Evolutionary conservation across 2,797 vertebrate genomes (phyloP).

Genomic region (Acanthornis magna): DNA sequence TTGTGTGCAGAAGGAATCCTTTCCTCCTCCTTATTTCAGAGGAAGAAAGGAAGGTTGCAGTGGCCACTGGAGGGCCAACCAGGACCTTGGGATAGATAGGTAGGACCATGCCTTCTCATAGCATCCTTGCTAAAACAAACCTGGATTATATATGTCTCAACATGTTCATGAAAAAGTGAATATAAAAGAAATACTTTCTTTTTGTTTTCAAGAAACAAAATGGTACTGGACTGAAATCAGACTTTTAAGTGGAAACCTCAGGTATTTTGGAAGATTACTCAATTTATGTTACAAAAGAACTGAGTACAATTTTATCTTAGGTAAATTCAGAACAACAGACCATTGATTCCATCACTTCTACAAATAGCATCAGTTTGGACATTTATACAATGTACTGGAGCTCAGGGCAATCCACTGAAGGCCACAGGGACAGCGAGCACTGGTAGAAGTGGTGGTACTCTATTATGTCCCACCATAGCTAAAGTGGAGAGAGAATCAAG

Average conservation of each 20-base stretch:
- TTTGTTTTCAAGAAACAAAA: not conserved
- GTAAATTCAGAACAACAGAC: not conserved
- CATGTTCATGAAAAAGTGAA: not conserved
- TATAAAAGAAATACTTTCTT: not conserved
- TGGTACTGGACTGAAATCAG: not conserved
- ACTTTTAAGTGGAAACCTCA: not conserved
- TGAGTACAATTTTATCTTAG: not conserved
- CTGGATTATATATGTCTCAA: not conserved
- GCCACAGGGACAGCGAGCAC: not conserved
- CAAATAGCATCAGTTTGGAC: not conserved
- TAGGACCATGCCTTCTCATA: not conserved
- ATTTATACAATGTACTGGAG: not conserved
- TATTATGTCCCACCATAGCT: not conserved
- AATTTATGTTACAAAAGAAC: not conserved
- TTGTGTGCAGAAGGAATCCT: not conserved
- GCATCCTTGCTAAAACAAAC: not conserved
- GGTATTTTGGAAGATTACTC: not conserved
- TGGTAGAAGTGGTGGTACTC: not conserved
- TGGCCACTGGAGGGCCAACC: not conserved
- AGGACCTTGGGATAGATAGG: not conserved
- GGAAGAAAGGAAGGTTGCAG: not conserved
- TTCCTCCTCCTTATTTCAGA: not conserved
- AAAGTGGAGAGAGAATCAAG: not conserved
- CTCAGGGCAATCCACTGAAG: not conserved
- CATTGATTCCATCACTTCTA: not conserved